phyloP scores from a whole-genome alignment of 1,140 invertebrate genomes.

The Holcopasites calliopsidis region DNA sequence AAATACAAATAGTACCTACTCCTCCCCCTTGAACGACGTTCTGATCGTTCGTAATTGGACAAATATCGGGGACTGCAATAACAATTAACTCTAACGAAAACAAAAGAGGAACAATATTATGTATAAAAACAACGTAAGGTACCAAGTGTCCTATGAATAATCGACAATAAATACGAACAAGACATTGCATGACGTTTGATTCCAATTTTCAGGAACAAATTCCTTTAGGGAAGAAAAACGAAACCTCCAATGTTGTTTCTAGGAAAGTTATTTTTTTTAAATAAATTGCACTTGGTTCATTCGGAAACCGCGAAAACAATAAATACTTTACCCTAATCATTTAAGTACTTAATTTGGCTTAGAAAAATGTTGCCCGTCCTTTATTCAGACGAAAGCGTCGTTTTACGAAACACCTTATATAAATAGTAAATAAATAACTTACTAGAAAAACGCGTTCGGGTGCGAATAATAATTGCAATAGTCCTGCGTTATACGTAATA shows the following conservation, averaged over 20 bases:
- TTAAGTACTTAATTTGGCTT: neutral
- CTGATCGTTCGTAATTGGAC: neutral
- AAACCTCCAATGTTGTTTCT: too few species aligned
- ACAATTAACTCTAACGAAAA: slow-evolving; percentile 17
- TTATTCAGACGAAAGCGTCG: neutral
- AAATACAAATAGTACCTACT: neutral
- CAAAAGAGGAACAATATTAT: neutral
- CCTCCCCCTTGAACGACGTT: neutral
- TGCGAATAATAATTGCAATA: neutral
- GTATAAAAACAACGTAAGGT: neutral
- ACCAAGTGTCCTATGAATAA: neutral
- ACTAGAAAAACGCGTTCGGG: neutral
- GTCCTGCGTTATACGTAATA: neutral
- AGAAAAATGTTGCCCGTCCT: neutral
- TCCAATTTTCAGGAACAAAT: neutral
- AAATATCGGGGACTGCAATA: neutral
- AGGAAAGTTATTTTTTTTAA: neutral
- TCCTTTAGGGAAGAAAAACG: neutral
- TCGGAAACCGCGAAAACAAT: neutral
- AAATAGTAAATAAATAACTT: slow-evolving; percentile 25
- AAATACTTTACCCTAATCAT: neutral
- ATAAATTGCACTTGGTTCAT: slow-evolving; percentile 8
- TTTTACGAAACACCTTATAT: neutral
- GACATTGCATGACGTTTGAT: neutral
- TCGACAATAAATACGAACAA: neutral